Evolutionary conservation across 1,140 invertebrate genomes (phyloP).

Genomic region (Leptinotarsa lineolata): DNA sequence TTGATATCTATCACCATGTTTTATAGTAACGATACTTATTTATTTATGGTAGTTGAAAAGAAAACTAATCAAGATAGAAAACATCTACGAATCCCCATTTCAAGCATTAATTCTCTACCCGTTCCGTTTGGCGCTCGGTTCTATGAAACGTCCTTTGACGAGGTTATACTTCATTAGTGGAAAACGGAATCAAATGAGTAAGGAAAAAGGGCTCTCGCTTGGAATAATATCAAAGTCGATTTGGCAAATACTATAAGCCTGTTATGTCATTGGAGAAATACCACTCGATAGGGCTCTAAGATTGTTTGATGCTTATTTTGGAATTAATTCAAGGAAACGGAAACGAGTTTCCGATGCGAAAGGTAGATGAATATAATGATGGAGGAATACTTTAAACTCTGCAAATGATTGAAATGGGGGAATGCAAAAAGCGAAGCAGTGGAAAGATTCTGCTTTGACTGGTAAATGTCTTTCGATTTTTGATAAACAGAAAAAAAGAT

Average conservation of each 20-base stretch:
- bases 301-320: neutral
- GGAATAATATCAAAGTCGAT: neutral
- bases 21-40: too few species aligned
- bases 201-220: neutral
- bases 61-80: too few species aligned
- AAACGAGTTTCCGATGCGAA: constrained; percentile 1
- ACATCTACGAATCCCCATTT: too few species aligned
- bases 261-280: neutral
- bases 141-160: neutral
- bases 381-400: neutral
- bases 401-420: neutral
- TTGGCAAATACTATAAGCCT: constrained; percentile 6
- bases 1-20: too few species aligned
- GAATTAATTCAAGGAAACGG: constrained; percentile 1
- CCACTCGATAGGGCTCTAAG: neutral
- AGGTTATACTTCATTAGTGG: neutral
- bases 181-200: neutral
- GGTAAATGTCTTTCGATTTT: neutral
- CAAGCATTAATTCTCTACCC: neutral
- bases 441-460: neutral
- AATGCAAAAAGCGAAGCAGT: neutral
- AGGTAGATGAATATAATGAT: neutral
- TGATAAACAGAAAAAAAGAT: neutral
- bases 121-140: neutral
- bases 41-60: too few species aligned